Evolutionary conservation across 2,888 invertebrate species (phyloP).

Genomic region (Villa cingulata): DNA sequence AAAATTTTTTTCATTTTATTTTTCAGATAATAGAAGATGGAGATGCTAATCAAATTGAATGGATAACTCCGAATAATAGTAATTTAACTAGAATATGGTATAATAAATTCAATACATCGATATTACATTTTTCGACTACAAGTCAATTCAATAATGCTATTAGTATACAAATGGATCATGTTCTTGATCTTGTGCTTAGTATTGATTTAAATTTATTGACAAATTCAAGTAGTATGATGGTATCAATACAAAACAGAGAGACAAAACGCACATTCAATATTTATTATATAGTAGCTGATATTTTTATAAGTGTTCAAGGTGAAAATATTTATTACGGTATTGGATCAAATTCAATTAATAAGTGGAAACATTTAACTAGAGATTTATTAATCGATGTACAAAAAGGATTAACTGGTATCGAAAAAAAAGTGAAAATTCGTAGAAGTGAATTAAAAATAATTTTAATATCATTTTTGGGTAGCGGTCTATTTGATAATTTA

Average conservation of each 20-base stretch:
- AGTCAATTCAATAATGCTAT: conserved; percentile 56
- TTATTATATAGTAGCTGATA: conserved; percentile 66
- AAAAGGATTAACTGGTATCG: conserved; percentile 62
- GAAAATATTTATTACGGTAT: conserved; percentile 80
- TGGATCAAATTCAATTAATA: conserved; percentile 42
- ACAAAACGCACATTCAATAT: conserved; percentile 64
- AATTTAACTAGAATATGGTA: conserved; percentile 49
- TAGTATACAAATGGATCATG: conserved; percentile 51
- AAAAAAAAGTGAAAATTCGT: conserved; percentile 26
- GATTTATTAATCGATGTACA: conserved; percentile 83
- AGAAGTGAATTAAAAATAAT: conserved; percentile 41
- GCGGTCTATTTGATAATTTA: conserved; percentile 61
- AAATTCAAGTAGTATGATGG: conserved; percentile 65
- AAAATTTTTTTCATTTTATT: not conserved
- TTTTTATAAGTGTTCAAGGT: conserved; percentile 58
- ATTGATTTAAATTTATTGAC: conserved; percentile 56
- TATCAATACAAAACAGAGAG: conserved; percentile 64
- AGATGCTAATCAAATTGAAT: conserved; percentile 50
- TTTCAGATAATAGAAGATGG: conserved; percentile 55
- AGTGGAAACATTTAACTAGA: conserved; percentile 70
- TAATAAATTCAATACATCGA: conserved; percentile 42
- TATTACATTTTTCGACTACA: conserved; percentile 59
- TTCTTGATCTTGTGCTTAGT: conserved; percentile 61
- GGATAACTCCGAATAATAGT: conserved; percentile 61
- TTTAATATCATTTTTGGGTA: conserved; percentile 52